Evolutionary conservation across 2,888 invertebrate genomes (phyloP).

Genomic region (Pseudococcus jackbeardsleyi): DNA sequence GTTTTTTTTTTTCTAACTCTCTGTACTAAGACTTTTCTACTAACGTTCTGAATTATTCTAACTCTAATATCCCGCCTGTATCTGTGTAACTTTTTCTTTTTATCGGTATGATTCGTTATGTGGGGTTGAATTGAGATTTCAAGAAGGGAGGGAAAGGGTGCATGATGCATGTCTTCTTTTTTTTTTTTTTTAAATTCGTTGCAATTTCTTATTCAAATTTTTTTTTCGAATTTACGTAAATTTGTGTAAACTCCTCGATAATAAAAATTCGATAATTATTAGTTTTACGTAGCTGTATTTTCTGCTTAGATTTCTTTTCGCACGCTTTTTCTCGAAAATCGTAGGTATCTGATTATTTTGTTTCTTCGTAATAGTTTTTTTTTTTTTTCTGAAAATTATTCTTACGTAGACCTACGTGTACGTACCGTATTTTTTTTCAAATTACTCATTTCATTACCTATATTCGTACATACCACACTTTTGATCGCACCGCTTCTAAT

Average conservation of each 20-base stretch:
- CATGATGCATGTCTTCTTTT: not conserved
- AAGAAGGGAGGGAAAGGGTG: not conserved
- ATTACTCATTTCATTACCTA: slow-evolving; percentile 1
- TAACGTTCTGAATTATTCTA: slow-evolving; percentile 22
- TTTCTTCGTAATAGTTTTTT: no score
- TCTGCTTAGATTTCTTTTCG: not conserved
- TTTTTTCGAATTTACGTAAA: not conserved
- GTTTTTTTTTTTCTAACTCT: not conserved
- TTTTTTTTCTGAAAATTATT: no score
- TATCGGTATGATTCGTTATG: not conserved
- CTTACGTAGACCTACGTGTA: no score
- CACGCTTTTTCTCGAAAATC: not conserved
- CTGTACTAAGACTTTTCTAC: not conserved
- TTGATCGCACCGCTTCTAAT: slow-evolving; percentile 35
- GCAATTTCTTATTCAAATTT: no score
- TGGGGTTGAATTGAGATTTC: not conserved
- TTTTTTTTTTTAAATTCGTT: no score
- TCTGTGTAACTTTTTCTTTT: not conserved
- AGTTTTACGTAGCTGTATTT: not conserved
- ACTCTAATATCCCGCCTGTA: not conserved
- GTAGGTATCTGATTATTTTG: not conserved
- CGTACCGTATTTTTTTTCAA: not conserved
- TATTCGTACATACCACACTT: not conserved
- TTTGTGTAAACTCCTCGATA: not conserved
- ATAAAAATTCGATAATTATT: not conserved